Evolutionary conservation across 2,113 vertebrate genomes (phyloP).

Genomic region (Syrmaticus mikado): DNA sequence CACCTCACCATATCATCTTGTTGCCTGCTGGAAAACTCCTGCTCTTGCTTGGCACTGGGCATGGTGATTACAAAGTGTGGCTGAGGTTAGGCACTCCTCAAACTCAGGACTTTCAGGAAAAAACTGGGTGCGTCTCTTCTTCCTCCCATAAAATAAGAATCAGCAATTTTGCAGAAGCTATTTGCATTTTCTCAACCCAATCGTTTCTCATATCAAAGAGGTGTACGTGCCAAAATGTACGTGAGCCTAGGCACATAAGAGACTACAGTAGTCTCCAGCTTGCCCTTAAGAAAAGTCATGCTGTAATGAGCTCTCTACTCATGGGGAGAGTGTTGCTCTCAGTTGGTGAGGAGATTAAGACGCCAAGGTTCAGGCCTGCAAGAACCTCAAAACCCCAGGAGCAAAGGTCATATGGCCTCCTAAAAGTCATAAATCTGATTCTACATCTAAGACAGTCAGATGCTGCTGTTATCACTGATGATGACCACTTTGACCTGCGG

Average conservation of each 20-base stretch:
- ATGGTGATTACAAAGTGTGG: neutral
- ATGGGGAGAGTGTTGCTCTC: neutral
- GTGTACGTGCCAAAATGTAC: slow-evolving; percentile 30
- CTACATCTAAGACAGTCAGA: neutral
- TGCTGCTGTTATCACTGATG: neutral
- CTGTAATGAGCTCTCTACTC: neutral
- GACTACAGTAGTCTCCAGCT: neutral
- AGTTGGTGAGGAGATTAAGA: neutral
- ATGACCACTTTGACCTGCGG: neutral
- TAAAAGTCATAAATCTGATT: neutral
- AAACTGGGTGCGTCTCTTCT: neutral
- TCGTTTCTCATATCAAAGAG: slow-evolving; percentile 34
- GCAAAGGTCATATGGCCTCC: neutral
- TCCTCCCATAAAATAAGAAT: neutral
- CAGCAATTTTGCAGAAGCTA: slow-evolving; percentile 33
- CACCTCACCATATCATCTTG: neutral
- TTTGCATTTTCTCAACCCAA: slow-evolving; percentile 47
- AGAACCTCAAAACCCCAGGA: neutral
- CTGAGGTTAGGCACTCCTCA: neutral
- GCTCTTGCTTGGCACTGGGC: neutral
- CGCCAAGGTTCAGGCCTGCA: neutral
- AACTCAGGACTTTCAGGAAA: neutral
- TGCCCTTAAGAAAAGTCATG: neutral
- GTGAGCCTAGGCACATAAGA: slow-evolving; percentile 13
- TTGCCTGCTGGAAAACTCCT: neutral